Percentiles rank a stretch among this genome's conserved stretches.
Conservation (phyloP, 2,113 vertebrate species). For the Anolis carolinensis region DNA sequence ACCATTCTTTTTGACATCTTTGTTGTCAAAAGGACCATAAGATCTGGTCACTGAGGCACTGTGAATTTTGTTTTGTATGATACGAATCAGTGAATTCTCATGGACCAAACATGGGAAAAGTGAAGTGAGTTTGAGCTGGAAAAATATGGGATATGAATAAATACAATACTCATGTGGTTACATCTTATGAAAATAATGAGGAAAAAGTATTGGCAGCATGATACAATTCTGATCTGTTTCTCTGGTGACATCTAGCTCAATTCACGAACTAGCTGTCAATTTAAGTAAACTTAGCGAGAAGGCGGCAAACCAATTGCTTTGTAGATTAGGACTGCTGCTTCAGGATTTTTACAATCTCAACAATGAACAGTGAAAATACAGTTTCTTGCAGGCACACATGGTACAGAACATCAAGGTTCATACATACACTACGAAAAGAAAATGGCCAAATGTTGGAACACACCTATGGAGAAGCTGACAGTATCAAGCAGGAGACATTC, state of each 20-base stretch:
- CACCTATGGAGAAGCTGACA: background rate
- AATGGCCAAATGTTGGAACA: constrained; percentile 1
- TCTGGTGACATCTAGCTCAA: background rate
- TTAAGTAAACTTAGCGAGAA: background rate
- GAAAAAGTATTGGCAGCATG: background rate
- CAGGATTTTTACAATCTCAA: constrained; percentile 27
- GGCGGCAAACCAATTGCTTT: background rate
- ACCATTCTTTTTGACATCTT: too few species aligned
- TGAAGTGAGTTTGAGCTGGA: too few species aligned
- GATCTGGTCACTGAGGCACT: too few species aligned
- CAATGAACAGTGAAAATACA: background rate
- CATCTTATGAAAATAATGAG: background rate
- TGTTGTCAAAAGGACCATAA: too few species aligned
- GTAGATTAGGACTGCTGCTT: constrained; percentile 6
- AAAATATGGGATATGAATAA: too few species aligned
- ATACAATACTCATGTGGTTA: background rate
- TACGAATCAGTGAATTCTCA: too few species aligned
- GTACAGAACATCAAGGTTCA: constrained; percentile 32
- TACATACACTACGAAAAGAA: constrained; percentile 31
- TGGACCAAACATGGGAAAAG: too few species aligned
- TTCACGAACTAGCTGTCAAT: background rate
- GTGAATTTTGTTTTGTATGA: too few species aligned
- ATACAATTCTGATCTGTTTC: constrained; percentile 5
- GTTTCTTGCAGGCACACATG: background rate
- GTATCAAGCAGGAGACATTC: constrained; percentile 26